Percentiles rank a stretch among this genome's conserved stretches.
Evolutionary conservation across 2,113 vertebrate genomes (phyloP).

Genomic region (Gnathonemus echidnorhynchus): DNA sequence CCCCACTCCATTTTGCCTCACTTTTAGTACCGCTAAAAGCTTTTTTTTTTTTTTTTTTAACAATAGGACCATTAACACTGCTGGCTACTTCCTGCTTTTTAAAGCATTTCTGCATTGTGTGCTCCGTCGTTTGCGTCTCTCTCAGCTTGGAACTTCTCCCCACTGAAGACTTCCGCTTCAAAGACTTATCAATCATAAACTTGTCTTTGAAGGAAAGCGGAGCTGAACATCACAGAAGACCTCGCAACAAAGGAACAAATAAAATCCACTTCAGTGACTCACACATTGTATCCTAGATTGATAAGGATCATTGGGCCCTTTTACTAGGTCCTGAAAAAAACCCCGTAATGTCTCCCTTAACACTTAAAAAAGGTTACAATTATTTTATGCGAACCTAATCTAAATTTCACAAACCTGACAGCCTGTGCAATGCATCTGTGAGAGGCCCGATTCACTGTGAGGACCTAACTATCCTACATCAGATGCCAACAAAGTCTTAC

Average conservation of each 20-base stretch:
- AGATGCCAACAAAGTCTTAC: not conserved
- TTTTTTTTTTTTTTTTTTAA: not conserved
- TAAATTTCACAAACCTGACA: not conserved
- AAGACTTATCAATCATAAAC: not conserved
- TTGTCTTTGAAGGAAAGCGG: not conserved
- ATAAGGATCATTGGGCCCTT: not conserved
- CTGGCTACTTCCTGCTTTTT: not conserved
- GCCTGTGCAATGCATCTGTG: not conserved
- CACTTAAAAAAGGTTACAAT: not conserved
- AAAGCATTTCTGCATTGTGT: not conserved
- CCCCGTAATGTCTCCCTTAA: not conserved
- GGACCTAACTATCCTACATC: not conserved
- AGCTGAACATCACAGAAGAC: not conserved
- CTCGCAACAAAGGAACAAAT: not conserved
- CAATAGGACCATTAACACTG: not conserved
- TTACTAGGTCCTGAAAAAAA: not conserved
- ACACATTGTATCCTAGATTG: not conserved
- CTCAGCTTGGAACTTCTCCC: not conserved
- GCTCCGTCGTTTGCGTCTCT: not conserved
- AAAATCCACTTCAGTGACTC: not conserved
- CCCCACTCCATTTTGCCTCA: not conserved
- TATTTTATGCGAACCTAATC: not conserved
- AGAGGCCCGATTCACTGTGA: not conserved
- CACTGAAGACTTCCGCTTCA: not conserved
- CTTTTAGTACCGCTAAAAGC: not conserved